Base-by-base conservation (phyloP, 2,113 vertebrate genomes). In the Leucopternis melanops region DNA sequence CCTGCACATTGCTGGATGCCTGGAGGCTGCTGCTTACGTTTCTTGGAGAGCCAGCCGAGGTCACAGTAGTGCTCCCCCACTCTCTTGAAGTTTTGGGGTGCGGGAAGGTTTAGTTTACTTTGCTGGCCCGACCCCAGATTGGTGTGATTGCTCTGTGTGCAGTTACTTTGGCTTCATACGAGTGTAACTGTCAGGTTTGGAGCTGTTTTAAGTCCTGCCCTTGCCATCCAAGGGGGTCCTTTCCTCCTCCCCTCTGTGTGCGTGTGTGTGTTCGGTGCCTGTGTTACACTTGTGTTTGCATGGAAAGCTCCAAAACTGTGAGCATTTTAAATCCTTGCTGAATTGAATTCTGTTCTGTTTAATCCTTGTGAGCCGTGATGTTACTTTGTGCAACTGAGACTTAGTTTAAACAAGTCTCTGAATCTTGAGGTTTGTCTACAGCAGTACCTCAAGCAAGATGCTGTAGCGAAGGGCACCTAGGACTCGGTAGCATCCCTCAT, bases 61-160 rank as follows among this genome's bases (percentile, higher is more conserved):
- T 11, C 2, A 1, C 34, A 13, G 9, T 20, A 27, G 23, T 32
- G 25, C 5, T 58, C 8, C 17, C 15, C 10, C 0, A 2, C 13
- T 22, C 26, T 22, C 7, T 36, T 75, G 50, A 58, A 40, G 13
- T 57, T 91, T 58, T 2, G 5, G 3, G 5, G 20, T 5, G 3
- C 2, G 3, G 40, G 26, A 67, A 38, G 27, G 7, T 38, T 84
- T 22, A 4, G 12, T 57, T 86, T 55, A 19, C 16, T 73, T 49
- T 67, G 21, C 29, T 61, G 47, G 11, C 65, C 29, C 34, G 63
- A 25, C 12, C 19, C 15, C 18, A 14, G 31, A 5, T 12, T 11
- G 45, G 32, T 34, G 2, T 2, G 29, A 23, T 61, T 40, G 40
- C 50, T 82, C 50, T 25, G 18, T 12, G 16, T 50, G 50, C 16